A percentile compares a stretch with the other conserved stretches of the same genome.
These are phyloP conservation scores for Artibeus jamaicensis DNA, from an alignment of 2,797 vertebrate genomes.

Conservation along the genomic window DNA sequence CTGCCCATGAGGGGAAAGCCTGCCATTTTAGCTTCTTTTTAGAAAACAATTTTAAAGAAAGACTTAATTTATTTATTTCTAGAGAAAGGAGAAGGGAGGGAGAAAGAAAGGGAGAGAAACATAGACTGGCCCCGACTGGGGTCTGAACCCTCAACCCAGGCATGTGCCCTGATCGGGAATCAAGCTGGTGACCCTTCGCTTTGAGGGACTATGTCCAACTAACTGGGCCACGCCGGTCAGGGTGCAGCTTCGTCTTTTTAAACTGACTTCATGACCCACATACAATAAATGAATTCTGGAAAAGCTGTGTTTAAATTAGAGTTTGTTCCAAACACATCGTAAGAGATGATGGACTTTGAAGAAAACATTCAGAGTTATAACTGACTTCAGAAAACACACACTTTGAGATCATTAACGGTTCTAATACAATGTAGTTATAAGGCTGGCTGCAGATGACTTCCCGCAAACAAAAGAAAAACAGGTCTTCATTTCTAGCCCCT, in stretches of 20 bases:
- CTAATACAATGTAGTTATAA: background rate
- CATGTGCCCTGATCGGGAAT: no score
- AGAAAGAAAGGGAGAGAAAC: no score
- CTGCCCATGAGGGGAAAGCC: background rate
- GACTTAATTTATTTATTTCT: no score
- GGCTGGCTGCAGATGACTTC: background rate
- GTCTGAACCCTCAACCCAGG: no score
- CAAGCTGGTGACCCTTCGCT: no score
- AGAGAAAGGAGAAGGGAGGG: no score
- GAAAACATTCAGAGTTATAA: background rate
- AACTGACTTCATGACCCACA: background rate
- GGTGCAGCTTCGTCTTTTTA: background rate
- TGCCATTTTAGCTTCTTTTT: background rate
- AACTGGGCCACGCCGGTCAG: no score
- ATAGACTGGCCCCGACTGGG: no score
- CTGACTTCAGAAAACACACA: background rate
- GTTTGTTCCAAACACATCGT: background rate
- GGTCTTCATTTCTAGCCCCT: background rate
- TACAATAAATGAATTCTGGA: background rate
- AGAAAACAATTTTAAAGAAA: no score
- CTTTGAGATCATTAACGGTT: background rate
- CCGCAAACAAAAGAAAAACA: background rate
- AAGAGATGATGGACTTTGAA: background rate
- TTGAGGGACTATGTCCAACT: no score
- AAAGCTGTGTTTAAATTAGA: constrained; percentile 50